Conservation (phyloP, 2,113 vertebrate species). For the Dicrurus megarhynchus region DNA sequence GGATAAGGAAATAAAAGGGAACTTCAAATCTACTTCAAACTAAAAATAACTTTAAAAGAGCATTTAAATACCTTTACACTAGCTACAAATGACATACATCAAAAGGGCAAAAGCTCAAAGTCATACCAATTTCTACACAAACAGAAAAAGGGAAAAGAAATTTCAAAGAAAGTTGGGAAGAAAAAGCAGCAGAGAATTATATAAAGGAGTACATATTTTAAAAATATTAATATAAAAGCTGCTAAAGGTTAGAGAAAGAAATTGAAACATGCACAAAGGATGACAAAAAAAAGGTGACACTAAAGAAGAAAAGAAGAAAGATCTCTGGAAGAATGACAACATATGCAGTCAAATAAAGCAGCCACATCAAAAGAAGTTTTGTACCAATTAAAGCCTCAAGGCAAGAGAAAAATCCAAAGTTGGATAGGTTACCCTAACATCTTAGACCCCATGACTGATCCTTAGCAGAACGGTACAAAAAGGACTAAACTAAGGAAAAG, state of each 20-base stretch:
- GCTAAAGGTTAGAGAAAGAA: constrained; percentile 10
- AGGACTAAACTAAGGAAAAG: neutral
- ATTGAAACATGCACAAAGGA: neutral
- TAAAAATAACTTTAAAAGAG: neutral
- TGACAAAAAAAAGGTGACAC: neutral
- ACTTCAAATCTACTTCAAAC: neutral
- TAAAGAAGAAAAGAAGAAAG: neutral
- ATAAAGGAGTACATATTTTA: neutral
- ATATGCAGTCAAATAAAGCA: neutral
- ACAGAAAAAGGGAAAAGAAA: neutral
- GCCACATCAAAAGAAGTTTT: constrained; percentile 22
- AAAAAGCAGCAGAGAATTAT: neutral
- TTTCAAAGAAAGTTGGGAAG: neutral
- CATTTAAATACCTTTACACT: neutral
- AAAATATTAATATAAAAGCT: neutral
- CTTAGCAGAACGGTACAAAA: neutral
- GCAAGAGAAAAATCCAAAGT: neutral
- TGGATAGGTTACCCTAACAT: neutral
- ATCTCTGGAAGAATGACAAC: neutral
- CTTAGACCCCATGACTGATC: neutral
- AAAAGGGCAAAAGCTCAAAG: neutral
- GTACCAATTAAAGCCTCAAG: constrained; percentile 26
- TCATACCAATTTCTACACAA: neutral
- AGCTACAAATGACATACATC: neutral
- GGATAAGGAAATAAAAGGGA: neutral